These are phyloP conservation scores for Lypha dubia DNA, from an alignment of 2,888 invertebrate species.

Conservation along the genomic window DNA sequence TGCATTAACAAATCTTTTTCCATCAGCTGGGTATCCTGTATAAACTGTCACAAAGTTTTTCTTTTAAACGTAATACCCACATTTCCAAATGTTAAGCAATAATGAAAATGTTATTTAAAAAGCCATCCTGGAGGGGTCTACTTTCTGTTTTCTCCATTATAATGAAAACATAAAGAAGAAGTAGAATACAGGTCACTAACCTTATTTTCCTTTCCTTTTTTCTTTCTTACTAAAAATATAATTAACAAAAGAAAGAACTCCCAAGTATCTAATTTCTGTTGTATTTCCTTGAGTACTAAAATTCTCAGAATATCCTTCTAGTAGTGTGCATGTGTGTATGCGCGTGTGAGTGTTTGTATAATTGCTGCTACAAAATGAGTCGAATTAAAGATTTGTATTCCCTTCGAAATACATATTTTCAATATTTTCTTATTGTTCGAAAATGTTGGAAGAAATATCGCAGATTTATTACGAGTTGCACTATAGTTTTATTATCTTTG, in stretches of 20 bases:
- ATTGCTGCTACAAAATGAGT: not conserved
- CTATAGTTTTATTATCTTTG: too few species aligned
- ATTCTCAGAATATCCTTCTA: not conserved
- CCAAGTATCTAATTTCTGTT: not conserved
- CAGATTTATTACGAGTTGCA: too few species aligned
- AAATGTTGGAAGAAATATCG: too few species aligned
- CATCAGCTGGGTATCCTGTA: too few species aligned
- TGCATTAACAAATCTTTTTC: too few species aligned
- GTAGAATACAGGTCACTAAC: conserved; percentile 1
- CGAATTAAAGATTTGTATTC: not conserved
- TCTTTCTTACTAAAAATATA: not conserved
- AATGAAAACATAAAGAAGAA: not conserved
- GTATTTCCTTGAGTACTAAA: not conserved
- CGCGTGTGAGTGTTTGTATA: not conserved
- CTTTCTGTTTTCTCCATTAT: too few species aligned
- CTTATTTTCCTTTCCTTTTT: not conserved
- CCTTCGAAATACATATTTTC: not conserved
- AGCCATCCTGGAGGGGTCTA: not conserved
- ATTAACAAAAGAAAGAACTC: not conserved
- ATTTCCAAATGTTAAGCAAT: not conserved
- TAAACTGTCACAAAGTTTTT: too few species aligned
- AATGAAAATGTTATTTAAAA: not conserved
- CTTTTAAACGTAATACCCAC: too few species aligned
- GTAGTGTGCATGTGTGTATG: not conserved
- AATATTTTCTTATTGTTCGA: too few species aligned